Conservation (phyloP, 2,113 vertebrate species). For the Etia nguti region DNA sequence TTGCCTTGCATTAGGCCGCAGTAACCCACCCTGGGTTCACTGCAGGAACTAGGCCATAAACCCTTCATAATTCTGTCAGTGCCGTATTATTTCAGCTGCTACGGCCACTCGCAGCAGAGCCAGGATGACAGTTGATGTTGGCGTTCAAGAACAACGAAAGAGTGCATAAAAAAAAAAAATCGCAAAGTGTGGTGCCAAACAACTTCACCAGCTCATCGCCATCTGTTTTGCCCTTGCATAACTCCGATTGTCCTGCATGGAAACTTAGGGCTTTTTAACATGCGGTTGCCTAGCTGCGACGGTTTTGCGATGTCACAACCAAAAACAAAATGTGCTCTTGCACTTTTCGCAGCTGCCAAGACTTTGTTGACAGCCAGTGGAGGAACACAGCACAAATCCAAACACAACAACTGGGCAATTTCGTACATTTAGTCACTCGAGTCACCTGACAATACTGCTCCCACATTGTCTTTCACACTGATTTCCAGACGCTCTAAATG, state of each 20-base stretch:
- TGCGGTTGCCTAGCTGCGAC: slow-evolving; percentile 13
- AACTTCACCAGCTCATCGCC: slow-evolving; percentile 35
- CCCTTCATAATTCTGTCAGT: slow-evolving; percentile 23
- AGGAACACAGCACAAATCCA: slow-evolving; percentile 7
- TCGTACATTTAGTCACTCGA: neutral
- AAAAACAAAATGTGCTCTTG: slow-evolving; percentile 15
- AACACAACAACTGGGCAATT: neutral
- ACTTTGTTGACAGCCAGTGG: slow-evolving; percentile 19
- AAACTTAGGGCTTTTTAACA: slow-evolving; percentile 26
- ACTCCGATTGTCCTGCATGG: slow-evolving; percentile 33
- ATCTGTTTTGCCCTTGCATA: slow-evolving; percentile 50
- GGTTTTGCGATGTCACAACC: slow-evolving; percentile 22
- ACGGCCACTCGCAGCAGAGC: slow-evolving; percentile 8
- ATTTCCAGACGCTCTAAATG: neutral
- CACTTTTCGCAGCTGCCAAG: neutral
- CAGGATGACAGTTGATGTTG: slow-evolving; percentile 35
- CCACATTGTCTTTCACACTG: neutral
- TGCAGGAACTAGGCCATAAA: slow-evolving; percentile 37
- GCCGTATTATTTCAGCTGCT: slow-evolving; percentile 64
- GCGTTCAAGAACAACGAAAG: slow-evolving; percentile 36
- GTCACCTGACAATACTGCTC: neutral
- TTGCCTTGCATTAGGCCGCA: neutral
- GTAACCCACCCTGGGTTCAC: neutral
- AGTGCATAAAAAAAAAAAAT: slow-evolving; percentile 7
- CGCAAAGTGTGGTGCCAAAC: slow-evolving; percentile 15